Evolutionary conservation across 1,140 invertebrate genomes (phyloP), one percentile per base, ranked within the genome.

Genomic region (Metaphire vulgaris): DNA sequence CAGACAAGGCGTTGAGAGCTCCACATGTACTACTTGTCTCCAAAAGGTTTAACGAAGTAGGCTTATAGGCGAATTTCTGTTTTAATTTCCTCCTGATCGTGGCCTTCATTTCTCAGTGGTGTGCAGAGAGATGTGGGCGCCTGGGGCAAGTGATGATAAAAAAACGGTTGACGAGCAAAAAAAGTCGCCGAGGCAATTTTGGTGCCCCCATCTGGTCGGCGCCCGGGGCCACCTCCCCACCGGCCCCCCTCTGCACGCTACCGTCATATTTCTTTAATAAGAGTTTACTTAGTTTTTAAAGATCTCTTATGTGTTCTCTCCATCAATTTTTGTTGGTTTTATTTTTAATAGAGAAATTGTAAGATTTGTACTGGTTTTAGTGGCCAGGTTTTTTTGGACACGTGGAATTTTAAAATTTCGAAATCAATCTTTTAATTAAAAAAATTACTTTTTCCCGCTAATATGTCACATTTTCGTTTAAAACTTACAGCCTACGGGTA

Each of bases 1-100:
- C 90, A 0, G 92, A 96, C 80, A 96, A 95, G 86, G 89, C 90
- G 0, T 89, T 89, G 0, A 91, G 90, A 83, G 93, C 95, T 0
- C 92, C 93, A 0, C 91, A 96, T 84, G 95, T 97, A 72, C 88
- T 93, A 1, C 86, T 94, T 68, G 96, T 97, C 90, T 96, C 93
- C 0, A 91, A 91, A 80, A 88, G 94, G 80, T 97, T 97, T 84
- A 97, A 97, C 83, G 93, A 96, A 85, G 89, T 90, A 80, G 83
- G 0, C 1, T 29, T 68, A 29, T 2, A 26, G 1, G 1, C 0
- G 16, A 68, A 29, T 68, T 15, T 65, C n/a, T 65, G 56, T 68
- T 0, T 29, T 29, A 68, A 1, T 68, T 15, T 68, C 31, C 21
- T 68, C 67, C 28, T 29, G 31, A 15, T 68, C 31, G 12, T 30